Evolutionary conservation across 2,113 vertebrate species (phyloP).

Genomic region (Triplophysa rosa): DNA sequence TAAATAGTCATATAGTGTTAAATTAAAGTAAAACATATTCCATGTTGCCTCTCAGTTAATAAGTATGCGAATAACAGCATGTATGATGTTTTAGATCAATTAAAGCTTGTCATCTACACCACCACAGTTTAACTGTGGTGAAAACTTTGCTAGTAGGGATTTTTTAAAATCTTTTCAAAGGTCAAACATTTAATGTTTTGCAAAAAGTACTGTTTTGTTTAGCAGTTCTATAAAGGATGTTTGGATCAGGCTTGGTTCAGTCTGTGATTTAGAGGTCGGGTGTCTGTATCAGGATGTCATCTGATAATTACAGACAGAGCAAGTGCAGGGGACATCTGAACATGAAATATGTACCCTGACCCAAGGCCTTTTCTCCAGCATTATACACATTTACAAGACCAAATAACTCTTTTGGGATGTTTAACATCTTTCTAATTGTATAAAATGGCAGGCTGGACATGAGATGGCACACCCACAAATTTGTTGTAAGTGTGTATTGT

Average conservation of each 20-base stretch:
- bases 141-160: no score
- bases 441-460: no score
- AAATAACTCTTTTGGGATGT: not conserved
- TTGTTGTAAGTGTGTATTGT: not conserved
- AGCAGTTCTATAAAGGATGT: not conserved
- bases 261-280: conserved; percentile 36
- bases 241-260: conserved; percentile 3
- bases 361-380: not conserved
- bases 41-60: no score
- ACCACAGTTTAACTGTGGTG: no score
- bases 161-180: no score
- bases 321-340: conserved; percentile 8
- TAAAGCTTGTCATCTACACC: no score
- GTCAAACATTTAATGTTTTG: not conserved
- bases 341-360: not conserved
- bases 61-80: no score
- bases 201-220: not conserved
- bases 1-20: no score
- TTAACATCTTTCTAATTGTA: no score
- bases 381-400: not conserved
- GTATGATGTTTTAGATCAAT: no score
- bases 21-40: no score
- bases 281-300: conserved; percentile 41
- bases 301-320: conserved; percentile 37
- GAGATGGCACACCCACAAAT: not conserved